Evolutionary conservation across 1,140 invertebrate species (phyloP).

Genomic region (Oncopodura yosiiana): DNA sequence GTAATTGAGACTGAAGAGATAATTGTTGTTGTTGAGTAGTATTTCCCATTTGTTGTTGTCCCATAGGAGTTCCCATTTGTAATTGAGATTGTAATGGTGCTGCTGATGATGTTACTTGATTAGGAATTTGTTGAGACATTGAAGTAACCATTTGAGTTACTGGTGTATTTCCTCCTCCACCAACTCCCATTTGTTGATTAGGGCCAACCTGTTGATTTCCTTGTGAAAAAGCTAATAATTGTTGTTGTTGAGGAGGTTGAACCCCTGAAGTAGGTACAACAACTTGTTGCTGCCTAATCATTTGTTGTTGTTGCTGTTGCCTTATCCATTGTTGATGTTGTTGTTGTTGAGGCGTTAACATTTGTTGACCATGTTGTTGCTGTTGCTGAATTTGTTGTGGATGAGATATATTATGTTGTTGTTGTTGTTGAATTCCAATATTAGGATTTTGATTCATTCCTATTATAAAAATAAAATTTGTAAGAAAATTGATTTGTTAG

Average conservation of each 20-base stretch:
- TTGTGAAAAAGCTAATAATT: too few species aligned
- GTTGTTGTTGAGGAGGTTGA: too few species aligned
- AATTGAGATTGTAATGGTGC: conserved; percentile 42
- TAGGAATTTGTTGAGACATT: too few species aligned
- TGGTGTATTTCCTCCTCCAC: too few species aligned
- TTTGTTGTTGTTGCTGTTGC: conserved; percentile 10
- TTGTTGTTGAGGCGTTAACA: conserved; percentile 39
- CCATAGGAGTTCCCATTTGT: conserved; percentile 36
- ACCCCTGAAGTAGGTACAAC: too few species aligned
- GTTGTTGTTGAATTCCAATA: conserved; percentile 6
- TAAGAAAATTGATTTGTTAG: conserved; percentile 15
- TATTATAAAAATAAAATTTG: too few species aligned
- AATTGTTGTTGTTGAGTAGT: conserved; percentile 33
- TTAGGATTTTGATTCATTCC: conserved; percentile 15
- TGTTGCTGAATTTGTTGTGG: conserved; percentile 34
- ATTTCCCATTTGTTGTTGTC: conserved; percentile 39
- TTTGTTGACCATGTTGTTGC: conserved; percentile 39
- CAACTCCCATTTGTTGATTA: too few species aligned
- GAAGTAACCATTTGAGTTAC: too few species aligned
- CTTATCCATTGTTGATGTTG: conserved; percentile 39
- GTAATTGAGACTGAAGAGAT: background rate
- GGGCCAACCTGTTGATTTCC: too few species aligned
- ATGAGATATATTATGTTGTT: background rate
- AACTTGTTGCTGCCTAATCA: too few species aligned
- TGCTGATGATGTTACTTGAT: conserved; percentile 39